Conservation (phyloP, 2,113 vertebrate genomes). For the Noturus placidus region DNA sequence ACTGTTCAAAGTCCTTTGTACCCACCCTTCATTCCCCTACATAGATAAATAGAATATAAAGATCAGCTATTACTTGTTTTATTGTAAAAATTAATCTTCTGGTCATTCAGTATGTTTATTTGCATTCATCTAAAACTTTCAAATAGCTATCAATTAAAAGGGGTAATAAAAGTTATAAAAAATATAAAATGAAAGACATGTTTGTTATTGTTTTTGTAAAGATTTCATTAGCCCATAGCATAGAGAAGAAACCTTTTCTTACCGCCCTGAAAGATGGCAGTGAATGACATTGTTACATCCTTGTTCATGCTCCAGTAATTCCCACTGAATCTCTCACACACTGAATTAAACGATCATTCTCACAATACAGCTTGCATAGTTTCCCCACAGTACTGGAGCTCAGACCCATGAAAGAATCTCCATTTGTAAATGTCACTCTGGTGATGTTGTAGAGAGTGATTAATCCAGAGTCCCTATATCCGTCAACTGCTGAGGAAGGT, state of each 20-base stretch:
- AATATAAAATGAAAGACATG: neutral
- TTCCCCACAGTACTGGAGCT: slow-evolving; percentile 28
- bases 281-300: neutral
- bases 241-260: neutral
- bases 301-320: neutral
- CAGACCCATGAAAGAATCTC: neutral
- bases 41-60: neutral
- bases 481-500: neutral
- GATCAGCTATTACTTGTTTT: neutral
- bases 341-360: slow-evolving; percentile 1
- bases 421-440: slow-evolving; percentile 5
- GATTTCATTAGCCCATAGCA: neutral
- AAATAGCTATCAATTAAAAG: neutral
- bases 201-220: neutral
- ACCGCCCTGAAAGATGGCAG: neutral
- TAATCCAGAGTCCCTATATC: slow-evolving; percentile 6
- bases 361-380: slow-evolving; percentile 54
- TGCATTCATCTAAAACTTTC: neutral
- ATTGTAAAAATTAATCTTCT: neutral
- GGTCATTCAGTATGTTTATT: neutral
- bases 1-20: slow-evolving; percentile 21
- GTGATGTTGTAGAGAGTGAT: neutral
- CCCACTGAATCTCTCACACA: neutral
- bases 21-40: neutral
- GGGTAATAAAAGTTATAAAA: neutral